A percentile compares a stretch with the other conserved stretches of the same genome.
Evolutionary conservation across 2,113 vertebrate genomes (phyloP).

Genomic region (Rhombomys opimus): DNA sequence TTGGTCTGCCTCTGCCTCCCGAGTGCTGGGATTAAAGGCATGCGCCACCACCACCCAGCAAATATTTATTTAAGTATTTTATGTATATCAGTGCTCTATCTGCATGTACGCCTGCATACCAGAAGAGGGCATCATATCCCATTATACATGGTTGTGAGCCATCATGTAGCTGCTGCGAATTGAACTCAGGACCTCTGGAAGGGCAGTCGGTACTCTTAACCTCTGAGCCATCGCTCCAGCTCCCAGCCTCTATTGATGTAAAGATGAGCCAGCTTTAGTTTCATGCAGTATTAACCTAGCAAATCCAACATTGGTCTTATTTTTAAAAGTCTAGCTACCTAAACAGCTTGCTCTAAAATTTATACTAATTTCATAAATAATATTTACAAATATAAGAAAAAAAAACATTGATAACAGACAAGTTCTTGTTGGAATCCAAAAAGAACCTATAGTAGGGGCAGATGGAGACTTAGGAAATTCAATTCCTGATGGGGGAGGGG

Average conservation of each 20-base stretch:
- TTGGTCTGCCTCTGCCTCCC: no score
- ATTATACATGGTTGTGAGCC: no score
- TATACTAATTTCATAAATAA: conserved; percentile 30
- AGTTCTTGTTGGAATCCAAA: conserved; percentile 19
- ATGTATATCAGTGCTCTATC: no score
- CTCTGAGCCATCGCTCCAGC: no score
- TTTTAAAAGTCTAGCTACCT: background rate
- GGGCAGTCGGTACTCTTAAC: no score
- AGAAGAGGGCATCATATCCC: no score
- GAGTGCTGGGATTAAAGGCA: no score
- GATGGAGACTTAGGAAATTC: conserved; percentile 35
- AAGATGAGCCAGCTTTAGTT: conserved; percentile 13
- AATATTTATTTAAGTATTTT: no score
- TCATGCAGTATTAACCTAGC: background rate
- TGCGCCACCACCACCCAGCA: no score
- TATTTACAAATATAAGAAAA: conserved; percentile 40
- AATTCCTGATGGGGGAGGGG: background rate
- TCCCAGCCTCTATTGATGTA: background rate
- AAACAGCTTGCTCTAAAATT: background rate
- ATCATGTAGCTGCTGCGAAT: no score
- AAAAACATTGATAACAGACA: conserved; percentile 24
- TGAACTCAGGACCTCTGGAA: no score
- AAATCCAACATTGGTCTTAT: conserved; percentile 26
- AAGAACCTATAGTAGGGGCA: conserved; percentile 17
- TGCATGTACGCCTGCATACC: no score